Base-by-base conservation (phyloP, 1,140 invertebrate species). In the Reticulitermes speratus region DNA sequence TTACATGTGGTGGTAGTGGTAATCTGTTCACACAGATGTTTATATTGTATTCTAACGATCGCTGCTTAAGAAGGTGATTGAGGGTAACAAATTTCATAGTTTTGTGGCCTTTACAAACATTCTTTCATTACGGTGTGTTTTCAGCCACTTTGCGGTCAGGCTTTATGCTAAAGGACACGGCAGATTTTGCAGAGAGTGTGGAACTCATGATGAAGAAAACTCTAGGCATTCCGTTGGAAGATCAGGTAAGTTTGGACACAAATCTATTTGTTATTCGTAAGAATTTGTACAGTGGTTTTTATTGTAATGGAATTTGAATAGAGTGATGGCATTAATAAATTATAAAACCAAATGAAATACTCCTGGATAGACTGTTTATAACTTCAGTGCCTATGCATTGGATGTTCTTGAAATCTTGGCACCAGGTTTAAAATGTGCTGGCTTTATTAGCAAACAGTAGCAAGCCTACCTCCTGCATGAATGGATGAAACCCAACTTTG, bases 101-200 rank as follows among this genome's bases (percentile, higher is more conserved):
- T 48, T 16, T 48, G 45, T 48, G 14, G 45, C 45, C 14, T 1
- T 48, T 9, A 12, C 25, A 65, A 19, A 65, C 19, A 2, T n/a
- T 65, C 25, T 9, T 25, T 21, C 21, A 75, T 75, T 75, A 9
- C 48, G 32, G 84, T 82, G 82, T 59, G 85, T 86, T 88, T 87
- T 87, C 93, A 32, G 98, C 99, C 0, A 99, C 97, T 5, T 91
- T 99, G 44, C 93, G 97, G 87, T 98, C 97, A 11, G 98, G 98
- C 1, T 99, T 95, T 89, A 95, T 96, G 94, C 91, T 99, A 0
- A 93, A 94, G 87, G 98, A 99, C 90, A 97, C 97, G 0, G 92
- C 95, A 8, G 94, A 94, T 45, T 99, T 99, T 92, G 97, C 97
- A 1, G 93, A 95, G 12, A 95, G 96, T 87, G 95, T 99, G 30